These are phyloP conservation scores for Samia ricini DNA, from an alignment of 1,140 invertebrate species.

Conservation along the genomic window DNA sequence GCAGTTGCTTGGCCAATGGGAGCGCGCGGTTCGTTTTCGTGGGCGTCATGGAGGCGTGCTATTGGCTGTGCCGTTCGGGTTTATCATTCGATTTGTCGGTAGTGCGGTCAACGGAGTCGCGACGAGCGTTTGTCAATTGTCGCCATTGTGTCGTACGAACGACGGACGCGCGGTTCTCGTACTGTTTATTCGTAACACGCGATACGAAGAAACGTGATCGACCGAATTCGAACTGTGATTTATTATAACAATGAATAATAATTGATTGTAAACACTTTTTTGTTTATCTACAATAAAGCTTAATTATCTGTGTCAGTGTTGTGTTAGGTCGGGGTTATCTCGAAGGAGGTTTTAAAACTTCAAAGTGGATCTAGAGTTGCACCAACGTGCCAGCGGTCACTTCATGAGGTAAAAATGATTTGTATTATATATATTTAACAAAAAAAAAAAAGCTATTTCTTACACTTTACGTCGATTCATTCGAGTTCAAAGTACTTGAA, in stretches of 20 bases:
- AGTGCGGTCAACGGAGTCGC: conserved; percentile 62
- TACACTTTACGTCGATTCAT: background rate
- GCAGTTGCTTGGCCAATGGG: conserved; percentile 71
- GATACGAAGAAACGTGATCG: conserved; percentile 51
- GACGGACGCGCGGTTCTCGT: conserved; percentile 56
- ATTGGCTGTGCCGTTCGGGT: conserved; percentile 54
- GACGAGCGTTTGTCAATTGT: conserved; percentile 71
- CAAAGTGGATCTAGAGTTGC: conserved; percentile 68
- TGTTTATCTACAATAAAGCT: conserved; percentile 3
- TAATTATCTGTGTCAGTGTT: conserved; percentile 43
- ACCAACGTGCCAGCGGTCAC: conserved; percentile 73
- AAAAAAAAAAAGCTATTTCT: background rate
- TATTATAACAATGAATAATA: background rate
- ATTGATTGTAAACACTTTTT: conserved; percentile 13
- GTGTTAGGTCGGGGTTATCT: conserved; percentile 42
- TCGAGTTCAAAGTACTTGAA: background rate
- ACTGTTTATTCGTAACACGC: conserved; percentile 50
- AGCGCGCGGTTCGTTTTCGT: conserved; percentile 42
- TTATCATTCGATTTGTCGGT: conserved; percentile 71
- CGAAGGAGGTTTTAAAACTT: conserved; percentile 27
- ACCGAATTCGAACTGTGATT: conserved; percentile 44
- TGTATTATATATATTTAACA: background rate
- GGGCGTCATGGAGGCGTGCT: conserved; percentile 52
- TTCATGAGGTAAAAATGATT: conserved; percentile 62
- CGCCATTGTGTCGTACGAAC: conserved; percentile 65